These are phyloP conservation scores for Aphelinus atriplicis DNA, from an alignment of 1,140 invertebrate genomes.

Conservation along the genomic window DNA sequence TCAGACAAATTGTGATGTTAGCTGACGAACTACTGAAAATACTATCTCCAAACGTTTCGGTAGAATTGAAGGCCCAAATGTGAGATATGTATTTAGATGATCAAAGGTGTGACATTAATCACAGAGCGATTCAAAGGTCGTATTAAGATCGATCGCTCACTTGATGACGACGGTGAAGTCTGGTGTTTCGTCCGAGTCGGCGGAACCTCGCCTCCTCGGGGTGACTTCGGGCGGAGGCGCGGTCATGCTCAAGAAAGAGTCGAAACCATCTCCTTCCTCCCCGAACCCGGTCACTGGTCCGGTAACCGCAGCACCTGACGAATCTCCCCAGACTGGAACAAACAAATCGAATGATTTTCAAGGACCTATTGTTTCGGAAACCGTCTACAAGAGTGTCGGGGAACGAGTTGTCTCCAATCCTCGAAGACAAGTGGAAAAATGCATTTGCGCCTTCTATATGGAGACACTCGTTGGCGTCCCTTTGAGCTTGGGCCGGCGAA, in stretches of 20 bases:
- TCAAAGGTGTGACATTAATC: no score
- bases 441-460: background rate
- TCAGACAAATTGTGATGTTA: no score
- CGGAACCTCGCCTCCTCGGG: slow-evolving; percentile 73
- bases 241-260: slow-evolving; percentile 83
- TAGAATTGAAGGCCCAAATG: no score
- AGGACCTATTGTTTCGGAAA: background rate
- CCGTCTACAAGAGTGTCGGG: no score
- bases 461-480: background rate
- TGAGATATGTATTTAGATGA: no score
- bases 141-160: slow-evolving; percentile 59
- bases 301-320: slow-evolving; percentile 51
- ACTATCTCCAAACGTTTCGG: no score
- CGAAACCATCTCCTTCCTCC: slow-evolving; percentile 79
- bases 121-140: no score
- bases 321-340: slow-evolving; percentile 71
- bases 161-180: slow-evolving; percentile 84
- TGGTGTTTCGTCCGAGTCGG: slow-evolving; percentile 79
- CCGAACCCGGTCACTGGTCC: slow-evolving; percentile 70
- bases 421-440: no score
- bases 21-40: no score
- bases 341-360: background rate
- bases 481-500: background rate
- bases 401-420: no score
- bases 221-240: slow-evolving; percentile 72